Conservation (phyloP, 2,888 invertebrate genomes). For the Perizoma flavofasciatum region DNA sequence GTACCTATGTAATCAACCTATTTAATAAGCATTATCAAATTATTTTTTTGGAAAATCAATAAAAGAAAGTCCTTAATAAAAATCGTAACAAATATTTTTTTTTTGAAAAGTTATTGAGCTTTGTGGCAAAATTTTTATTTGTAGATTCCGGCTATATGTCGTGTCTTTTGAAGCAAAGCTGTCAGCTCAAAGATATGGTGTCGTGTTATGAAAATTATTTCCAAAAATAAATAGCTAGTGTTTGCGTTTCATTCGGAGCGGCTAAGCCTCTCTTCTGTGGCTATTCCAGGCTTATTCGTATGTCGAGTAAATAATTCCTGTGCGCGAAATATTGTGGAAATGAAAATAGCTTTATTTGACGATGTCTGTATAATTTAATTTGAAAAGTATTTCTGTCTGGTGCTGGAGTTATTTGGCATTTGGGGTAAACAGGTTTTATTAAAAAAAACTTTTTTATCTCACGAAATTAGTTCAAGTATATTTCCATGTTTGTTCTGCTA, state of each 20-base stretch:
- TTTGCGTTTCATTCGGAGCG: conserved; percentile 34
- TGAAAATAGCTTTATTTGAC: conserved; percentile 22
- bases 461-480: not conserved
- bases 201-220: conserved; percentile 33
- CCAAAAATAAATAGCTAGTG: conserved; percentile 36
- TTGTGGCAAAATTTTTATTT: too few relatives aligned
- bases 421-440: not conserved
- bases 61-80: too few relatives aligned
- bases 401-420: not conserved
- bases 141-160: conserved; percentile 1
- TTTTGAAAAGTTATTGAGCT: too few relatives aligned
- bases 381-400: not conserved
- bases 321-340: conserved; percentile 5
- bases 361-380: conserved; percentile 12
- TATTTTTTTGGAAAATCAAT: too few relatives aligned
- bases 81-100: too few relatives aligned
- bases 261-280: conserved; percentile 32
- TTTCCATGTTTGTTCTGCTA: too few relatives aligned
- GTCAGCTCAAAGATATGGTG: conserved; percentile 17
- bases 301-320: conserved; percentile 17
- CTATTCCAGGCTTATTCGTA: conserved; percentile 18
- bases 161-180: conserved; percentile 3
- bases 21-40: too few relatives aligned
- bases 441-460: too few relatives aligned
- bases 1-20: too few relatives aligned